phyloP scores from a whole-genome alignment of 2,888 invertebrate species.

The Artemia sinica region DNA sequence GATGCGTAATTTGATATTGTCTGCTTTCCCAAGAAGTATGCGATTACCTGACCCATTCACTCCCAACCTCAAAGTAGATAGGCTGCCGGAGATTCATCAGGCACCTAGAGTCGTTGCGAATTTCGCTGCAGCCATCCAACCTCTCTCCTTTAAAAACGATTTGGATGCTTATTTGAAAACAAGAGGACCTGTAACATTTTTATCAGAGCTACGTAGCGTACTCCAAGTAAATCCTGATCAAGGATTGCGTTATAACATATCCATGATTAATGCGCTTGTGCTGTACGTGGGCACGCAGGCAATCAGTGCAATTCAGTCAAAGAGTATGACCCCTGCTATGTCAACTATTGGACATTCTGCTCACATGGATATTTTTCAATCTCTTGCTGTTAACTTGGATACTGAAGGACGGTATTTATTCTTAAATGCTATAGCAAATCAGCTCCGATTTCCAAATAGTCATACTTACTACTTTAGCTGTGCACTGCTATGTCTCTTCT shows the following conservation, averaged over 20 bases:
- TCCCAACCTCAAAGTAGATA: slow-evolving; percentile 82
- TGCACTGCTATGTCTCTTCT: slow-evolving; percentile 86
- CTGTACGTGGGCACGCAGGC: slow-evolving; percentile 95
- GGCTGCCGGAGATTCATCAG: slow-evolving; percentile 68
- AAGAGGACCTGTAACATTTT: slow-evolving; percentile 81
- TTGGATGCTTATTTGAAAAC: slow-evolving; percentile 90
- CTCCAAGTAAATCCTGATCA: slow-evolving; percentile 53
- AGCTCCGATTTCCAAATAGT: slow-evolving; percentile 94
- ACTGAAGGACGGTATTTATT: slow-evolving; percentile 90
- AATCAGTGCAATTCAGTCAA: slow-evolving; percentile 71
- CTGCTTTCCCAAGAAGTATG: slow-evolving; percentile 96
- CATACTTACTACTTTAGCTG: slow-evolving; percentile 99
- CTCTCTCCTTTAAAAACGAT: slow-evolving; percentile 77
- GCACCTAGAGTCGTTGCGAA: slow-evolving; percentile 79
- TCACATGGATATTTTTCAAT: slow-evolving; percentile 99
- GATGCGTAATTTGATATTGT: slow-evolving; percentile 91
- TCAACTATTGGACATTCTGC: slow-evolving; percentile 95
- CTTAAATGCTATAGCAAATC: slow-evolving; percentile 95
- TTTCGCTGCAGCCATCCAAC: slow-evolving; percentile 67
- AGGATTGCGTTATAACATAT: slow-evolving; percentile 83
- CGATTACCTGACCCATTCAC: slow-evolving; percentile 96
- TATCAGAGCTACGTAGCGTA: slow-evolving; percentile 65
- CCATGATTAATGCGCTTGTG: slow-evolving; percentile 89
- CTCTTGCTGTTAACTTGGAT: slow-evolving; percentile 90
- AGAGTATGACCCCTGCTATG: slow-evolving; percentile 83